A percentile compares a stretch with the other conserved stretches of the same genome.
Conservation (phyloP, 2,797 vertebrate species). For the Pelobates cultripes region DNA sequence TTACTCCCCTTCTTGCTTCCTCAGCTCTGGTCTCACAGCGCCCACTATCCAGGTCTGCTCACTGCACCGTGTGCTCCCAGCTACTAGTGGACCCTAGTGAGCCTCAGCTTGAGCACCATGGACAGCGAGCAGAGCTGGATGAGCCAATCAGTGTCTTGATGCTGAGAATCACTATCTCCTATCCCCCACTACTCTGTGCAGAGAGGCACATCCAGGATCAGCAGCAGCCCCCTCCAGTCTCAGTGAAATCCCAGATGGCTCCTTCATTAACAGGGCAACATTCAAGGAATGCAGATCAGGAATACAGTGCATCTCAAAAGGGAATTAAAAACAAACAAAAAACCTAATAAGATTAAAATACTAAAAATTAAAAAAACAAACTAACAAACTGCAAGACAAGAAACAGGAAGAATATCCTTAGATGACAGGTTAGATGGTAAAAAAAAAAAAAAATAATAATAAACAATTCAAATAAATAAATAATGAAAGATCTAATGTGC, state of each 20-base stretch:
- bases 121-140: constrained; percentile 56
- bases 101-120: constrained; percentile 63
- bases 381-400: too few relatives aligned
- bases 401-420: too few relatives aligned
- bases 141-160: constrained; percentile 30
- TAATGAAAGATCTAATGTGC: constrained; percentile 22
- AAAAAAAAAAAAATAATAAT: constrained; percentile 15
- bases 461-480: background rate
- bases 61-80: background rate
- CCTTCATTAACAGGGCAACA: constrained; percentile 84
- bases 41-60: constrained; percentile 23
- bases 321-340: constrained; percentile 17
- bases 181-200: constrained; percentile 1
- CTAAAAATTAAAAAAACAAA: too few relatives aligned
- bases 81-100: constrained; percentile 8
- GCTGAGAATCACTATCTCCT: background rate
- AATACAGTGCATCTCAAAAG: constrained; percentile 91
- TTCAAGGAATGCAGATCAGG: constrained; percentile 95
- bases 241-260: background rate
- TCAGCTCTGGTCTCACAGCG: constrained; percentile 10
- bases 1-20: constrained; percentile 30
- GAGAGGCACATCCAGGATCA: background rate
- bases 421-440: background rate
- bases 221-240: background rate
- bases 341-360: background rate